Evolutionary conservation across 1,140 invertebrate species (phyloP), one percentile per base, ranked within the genome.

Genomic region (Drosophila sechellia): DNA sequence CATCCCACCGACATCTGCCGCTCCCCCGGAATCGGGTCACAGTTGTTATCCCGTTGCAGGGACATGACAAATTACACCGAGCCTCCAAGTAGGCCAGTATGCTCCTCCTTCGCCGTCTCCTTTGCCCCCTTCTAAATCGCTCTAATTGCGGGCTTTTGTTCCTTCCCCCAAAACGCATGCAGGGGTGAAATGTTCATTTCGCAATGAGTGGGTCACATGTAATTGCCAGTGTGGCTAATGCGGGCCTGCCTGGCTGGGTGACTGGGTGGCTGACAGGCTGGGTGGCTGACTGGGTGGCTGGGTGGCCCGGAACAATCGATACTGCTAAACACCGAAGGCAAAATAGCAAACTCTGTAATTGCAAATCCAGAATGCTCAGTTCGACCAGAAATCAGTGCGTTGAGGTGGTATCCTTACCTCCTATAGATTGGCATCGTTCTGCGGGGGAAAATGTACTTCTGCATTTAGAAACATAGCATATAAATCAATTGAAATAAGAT

Each of bases 51-150:
- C 37, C 48, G 37, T 39, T 39, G 27, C 74, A 60, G 49, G 40
- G 31, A 40, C 55, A 49, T 77, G 72, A 77, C 72, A 77, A 77
- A 77, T 77, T 77, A 73, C 25, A 56, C 43, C 34, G 34, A 52
- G 72, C 27, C 49, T 22, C 46, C 54, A 77, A 77, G 72, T 77
- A 69, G 74, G 74, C 56, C 60, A 69, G 20, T 22, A 22, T 34
- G 49, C 54, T 58, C 49, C 37, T 39, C 37, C 37, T 39, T 4
- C 12, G 4, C 57, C 53, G 37, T 11, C 56, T 42, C 39, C 31
- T 10, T n/a, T 27, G 15, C 17, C 50, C 31, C 52, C 0, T 39
- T 45, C 48, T 68, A 77, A 76, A 66, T 60, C 22, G 50, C 65
- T 37, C 49, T 77, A 76, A 76, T 77, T 76, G 72, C 55, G 40